phyloP scores from a whole-genome alignment of 2,888 invertebrate species.

The Melolontha melolontha region DNA sequence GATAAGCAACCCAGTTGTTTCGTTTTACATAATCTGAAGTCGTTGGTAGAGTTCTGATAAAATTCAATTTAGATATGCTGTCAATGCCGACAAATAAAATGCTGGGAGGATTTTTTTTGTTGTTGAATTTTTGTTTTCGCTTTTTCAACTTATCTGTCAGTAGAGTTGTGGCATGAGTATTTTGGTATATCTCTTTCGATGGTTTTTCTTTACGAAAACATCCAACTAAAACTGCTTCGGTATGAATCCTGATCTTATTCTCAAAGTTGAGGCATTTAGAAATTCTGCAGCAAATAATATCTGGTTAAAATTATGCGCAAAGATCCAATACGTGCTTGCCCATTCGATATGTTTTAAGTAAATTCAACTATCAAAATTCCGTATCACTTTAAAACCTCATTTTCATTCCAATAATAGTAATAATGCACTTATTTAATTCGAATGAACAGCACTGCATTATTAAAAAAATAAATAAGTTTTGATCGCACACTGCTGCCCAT shows the following conservation, averaged over 20 bases:
- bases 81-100: constrained; percentile 87
- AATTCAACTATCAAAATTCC: no score
- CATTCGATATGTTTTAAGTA: no score
- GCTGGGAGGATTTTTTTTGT: constrained; percentile 65
- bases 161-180: constrained; percentile 69
- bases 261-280: constrained; percentile 67
- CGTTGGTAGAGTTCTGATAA: constrained; percentile 79
- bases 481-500: no score
- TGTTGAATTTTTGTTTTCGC: constrained; percentile 47
- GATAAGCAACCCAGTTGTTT: constrained; percentile 60
- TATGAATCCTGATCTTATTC: constrained; percentile 58
- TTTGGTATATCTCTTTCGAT: constrained; percentile 64
- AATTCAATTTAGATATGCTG: constrained; percentile 83
- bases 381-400: no score
- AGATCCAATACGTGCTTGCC: no score
- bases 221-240: constrained; percentile 67
- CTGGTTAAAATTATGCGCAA: no score
- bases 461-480: no score
- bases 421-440: no score
- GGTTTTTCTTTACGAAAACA: constrained; percentile 60
- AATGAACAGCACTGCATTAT: no score
- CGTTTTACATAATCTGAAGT: constrained; percentile 77
- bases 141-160: constrained; percentile 67
- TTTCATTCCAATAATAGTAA: no score
- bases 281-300: constrained; percentile 58